Conservation (phyloP, 2,113 vertebrate species). For the Neolamprologus devosi region DNA sequence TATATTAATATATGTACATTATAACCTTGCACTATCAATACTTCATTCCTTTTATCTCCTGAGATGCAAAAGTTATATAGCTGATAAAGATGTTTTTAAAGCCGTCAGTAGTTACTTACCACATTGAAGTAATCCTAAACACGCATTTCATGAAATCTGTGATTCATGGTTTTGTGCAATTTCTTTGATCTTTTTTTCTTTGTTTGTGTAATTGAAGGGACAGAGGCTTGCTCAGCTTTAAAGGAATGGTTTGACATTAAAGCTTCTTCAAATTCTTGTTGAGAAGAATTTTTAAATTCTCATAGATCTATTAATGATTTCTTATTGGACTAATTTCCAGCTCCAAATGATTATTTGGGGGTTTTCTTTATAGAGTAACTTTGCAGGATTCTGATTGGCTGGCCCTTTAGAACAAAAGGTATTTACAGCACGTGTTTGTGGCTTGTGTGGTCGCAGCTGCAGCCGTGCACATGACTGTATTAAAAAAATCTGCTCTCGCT, state of each 20-base stretch:
- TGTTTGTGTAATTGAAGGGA: slow-evolving; percentile 8
- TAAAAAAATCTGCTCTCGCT: neutral
- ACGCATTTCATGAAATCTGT: slow-evolving; percentile 37
- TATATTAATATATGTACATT: slow-evolving; percentile 72
- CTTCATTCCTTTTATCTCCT: slow-evolving; percentile 45
- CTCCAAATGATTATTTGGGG: neutral
- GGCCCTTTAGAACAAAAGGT: neutral
- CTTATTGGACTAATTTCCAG: neutral
- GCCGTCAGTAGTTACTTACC: slow-evolving; percentile 28
- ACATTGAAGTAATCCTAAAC: slow-evolving; percentile 38
- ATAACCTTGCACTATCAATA: slow-evolving; percentile 68
- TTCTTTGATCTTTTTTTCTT: neutral
- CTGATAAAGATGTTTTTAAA: slow-evolving; percentile 25
- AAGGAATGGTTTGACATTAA: neutral
- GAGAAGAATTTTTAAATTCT: neutral
- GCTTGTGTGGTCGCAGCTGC: neutral
- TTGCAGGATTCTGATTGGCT: neutral
- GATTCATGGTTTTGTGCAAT: slow-evolving; percentile 7
- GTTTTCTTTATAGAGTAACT: neutral
- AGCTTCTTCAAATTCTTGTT: neutral
- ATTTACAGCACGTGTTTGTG: neutral
- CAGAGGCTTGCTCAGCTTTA: slow-evolving; percentile 28
- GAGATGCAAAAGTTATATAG: slow-evolving; percentile 40
- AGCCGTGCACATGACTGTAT: neutral
- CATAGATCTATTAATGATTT: neutral